Evolutionary conservation across 1,140 invertebrate species (phyloP).

Genomic region (Hetaerina americana): DNA sequence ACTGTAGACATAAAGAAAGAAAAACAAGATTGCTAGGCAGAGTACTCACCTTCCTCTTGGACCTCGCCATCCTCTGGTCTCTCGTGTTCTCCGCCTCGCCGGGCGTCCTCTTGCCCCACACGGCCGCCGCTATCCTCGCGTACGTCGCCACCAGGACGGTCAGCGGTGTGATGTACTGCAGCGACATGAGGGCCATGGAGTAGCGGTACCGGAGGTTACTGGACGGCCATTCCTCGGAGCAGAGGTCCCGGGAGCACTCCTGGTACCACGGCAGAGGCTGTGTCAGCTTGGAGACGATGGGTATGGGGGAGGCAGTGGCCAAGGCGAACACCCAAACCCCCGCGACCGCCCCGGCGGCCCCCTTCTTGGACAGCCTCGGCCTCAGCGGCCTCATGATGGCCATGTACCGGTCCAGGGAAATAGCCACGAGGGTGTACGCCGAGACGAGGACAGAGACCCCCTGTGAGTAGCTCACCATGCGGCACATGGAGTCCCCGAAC

Average conservation of each 20-base stretch:
- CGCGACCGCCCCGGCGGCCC: slow-evolving; percentile 54
- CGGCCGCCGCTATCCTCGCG: slow-evolving; percentile 66
- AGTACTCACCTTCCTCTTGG: slow-evolving; percentile 71
- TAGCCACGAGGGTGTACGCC: slow-evolving; percentile 72
- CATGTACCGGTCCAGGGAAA: slow-evolving; percentile 74
- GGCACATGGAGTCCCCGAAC: slow-evolving; percentile 62
- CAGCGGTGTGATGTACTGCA: slow-evolving; percentile 78
- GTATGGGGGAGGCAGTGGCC: slow-evolving; percentile 66
- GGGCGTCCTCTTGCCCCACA: slow-evolving; percentile 76
- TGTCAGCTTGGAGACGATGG: slow-evolving; percentile 46
- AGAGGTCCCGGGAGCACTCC: slow-evolving; percentile 48
- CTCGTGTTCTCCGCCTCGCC: slow-evolving; percentile 71
- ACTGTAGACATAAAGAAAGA: too few species aligned
- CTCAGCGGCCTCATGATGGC: slow-evolving; percentile 77
- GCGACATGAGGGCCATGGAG: slow-evolving; percentile 57
- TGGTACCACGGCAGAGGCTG: slow-evolving; percentile 43
- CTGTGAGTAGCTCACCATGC: slow-evolving; percentile 57
- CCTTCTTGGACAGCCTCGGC: slow-evolving; percentile 59
- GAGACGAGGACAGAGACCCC: slow-evolving; percentile 69
- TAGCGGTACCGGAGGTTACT: slow-evolving; percentile 49
- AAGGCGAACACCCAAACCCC: slow-evolving; percentile 67
- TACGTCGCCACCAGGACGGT: slow-evolving; percentile 78
- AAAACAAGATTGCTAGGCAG: neutral
- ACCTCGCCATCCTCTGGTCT: slow-evolving; percentile 67
- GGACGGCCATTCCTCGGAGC: slow-evolving; percentile 47